Conservation (phyloP, 2,113 vertebrate genomes). For the Pomatostomus ruficeps region DNA sequence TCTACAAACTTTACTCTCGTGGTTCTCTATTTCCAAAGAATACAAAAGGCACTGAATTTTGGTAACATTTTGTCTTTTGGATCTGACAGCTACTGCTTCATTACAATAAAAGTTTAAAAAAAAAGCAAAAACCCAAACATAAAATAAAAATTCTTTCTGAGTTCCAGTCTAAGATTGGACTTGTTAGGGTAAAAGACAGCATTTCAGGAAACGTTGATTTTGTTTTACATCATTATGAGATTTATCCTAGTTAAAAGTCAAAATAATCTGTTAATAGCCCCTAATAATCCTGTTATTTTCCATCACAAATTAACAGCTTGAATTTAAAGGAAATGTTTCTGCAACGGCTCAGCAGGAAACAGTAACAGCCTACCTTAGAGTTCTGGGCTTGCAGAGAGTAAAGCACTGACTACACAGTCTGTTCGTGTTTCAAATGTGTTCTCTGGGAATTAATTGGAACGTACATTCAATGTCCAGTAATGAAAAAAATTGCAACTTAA, state of each 20-base stretch:
- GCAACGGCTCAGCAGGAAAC: conserved; percentile 9
- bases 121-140: not conserved
- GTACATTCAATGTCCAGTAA: not conserved
- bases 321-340: conserved; percentile 26
- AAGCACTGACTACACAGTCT: not conserved
- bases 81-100: not conserved
- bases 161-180: not conserved
- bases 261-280: not conserved
- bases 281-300: conserved; percentile 23
- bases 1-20: not conserved
- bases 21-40: not conserved
- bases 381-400: not conserved
- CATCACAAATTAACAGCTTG: not conserved
- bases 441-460: not conserved
- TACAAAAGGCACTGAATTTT: not conserved
- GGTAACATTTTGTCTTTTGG: not conserved
- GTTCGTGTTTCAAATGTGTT: not conserved
- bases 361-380: not conserved
- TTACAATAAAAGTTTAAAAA: not conserved
- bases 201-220: not conserved
- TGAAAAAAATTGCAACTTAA: not conserved
- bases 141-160: not conserved
- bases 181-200: not conserved
- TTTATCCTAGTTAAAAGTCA: not conserved
- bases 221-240: not conserved